Conservation (phyloP, 2,888 invertebrate genomes). For the Cotesia congregata region DNA sequence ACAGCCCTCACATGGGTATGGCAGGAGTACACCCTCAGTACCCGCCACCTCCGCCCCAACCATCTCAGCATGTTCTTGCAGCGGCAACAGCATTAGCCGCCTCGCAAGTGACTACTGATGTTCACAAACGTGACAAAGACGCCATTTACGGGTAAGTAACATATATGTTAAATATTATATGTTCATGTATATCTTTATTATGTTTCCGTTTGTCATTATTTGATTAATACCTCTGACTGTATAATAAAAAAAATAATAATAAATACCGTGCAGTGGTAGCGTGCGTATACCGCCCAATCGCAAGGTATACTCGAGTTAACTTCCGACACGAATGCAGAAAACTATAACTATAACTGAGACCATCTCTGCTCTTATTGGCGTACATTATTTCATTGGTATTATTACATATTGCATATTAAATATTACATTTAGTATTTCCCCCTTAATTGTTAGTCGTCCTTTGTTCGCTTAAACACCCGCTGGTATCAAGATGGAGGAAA, state of each 20-base stretch:
- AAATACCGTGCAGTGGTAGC: neutral
- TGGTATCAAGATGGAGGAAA: neutral
- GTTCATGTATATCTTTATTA: slow-evolving; percentile 23
- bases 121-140: slow-evolving; percentile 98
- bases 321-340: neutral
- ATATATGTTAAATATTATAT: slow-evolving; percentile 8
- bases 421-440: neutral
- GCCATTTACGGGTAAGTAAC: slow-evolving; percentile 96
- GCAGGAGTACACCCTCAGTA: slow-evolving; percentile 77
- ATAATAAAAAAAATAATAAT: neutral
- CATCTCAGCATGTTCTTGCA: slow-evolving; percentile 84
- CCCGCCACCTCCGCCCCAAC: slow-evolving; percentile 80
- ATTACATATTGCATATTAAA: neutral
- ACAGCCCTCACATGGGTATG: slow-evolving; percentile 76
- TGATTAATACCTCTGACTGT: neutral
- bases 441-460: neutral
- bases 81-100: slow-evolving; percentile 74
- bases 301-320: neutral
- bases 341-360: neutral
- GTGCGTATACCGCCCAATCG: neutral
- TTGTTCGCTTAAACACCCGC: neutral
- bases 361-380: neutral
- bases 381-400: neutral
- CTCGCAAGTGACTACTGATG: slow-evolving; percentile 85
- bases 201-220: slow-evolving; percentile 41